Conservation (phyloP, 92 coral and sea anemone species). For the Diadumene lineata region DNA sequence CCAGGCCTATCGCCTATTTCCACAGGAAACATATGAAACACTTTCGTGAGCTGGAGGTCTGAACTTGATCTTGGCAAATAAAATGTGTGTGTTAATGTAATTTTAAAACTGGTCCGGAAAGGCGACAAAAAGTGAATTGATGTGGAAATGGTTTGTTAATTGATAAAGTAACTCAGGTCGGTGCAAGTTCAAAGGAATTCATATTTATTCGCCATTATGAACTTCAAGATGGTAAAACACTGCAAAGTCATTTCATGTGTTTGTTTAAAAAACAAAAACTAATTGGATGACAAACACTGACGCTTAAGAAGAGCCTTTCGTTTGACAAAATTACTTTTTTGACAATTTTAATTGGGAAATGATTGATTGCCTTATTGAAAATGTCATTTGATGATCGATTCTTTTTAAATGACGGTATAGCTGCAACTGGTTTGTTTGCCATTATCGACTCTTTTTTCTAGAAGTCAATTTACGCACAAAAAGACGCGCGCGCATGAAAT, state of each 20-base stretch:
- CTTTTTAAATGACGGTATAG: not conserved
- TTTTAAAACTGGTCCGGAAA: not conserved
- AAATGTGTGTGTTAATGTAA: too few species aligned
- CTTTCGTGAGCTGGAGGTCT: too few species aligned
- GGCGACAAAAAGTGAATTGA: not conserved
- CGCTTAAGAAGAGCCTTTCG: not conserved
- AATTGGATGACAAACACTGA: slow-evolving; percentile 3
- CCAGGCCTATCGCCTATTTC: too few species aligned
- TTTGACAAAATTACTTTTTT: not conserved
- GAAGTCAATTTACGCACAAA: too few species aligned
- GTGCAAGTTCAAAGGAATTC: slow-evolving; percentile 3
- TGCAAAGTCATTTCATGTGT: not conserved
- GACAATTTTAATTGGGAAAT: slow-evolving; percentile 1
- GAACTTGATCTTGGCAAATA: too few species aligned
- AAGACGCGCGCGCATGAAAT: too few species aligned
- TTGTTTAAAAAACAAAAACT: not conserved
- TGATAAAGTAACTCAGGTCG: not conserved
- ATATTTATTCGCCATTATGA: not conserved
- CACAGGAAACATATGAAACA: too few species aligned
- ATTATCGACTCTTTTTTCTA: not conserved
- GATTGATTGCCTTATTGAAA: slow-evolving; percentile 2
- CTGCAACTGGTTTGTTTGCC: not conserved
- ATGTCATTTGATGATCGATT: not conserved
- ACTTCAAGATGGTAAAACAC: not conserved
- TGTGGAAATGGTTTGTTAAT: not conserved